Percentiles rank a stretch among this genome's conserved stretches.
These are phyloP conservation scores for Lydus trimaculatus DNA, from an alignment of 2,888 invertebrate genomes.

Conservation along the genomic window DNA sequence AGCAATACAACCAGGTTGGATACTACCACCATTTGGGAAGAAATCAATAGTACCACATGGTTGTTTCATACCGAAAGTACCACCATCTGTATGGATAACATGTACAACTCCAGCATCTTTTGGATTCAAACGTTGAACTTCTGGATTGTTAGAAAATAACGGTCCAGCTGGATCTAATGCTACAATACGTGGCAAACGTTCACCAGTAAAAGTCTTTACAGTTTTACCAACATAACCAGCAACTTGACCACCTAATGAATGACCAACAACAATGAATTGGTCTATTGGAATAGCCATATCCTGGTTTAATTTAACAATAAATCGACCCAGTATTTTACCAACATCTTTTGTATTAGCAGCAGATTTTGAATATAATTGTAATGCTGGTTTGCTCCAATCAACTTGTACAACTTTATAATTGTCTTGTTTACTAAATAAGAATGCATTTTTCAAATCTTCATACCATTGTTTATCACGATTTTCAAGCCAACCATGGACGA, in stretches of 20 bases:
- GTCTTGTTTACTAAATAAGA: neutral
- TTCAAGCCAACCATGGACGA: neutral
- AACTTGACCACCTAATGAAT: slow-evolving; percentile 40
- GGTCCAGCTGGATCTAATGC: slow-evolving; percentile 51
- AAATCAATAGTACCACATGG: slow-evolving; percentile 51
- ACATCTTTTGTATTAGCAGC: neutral
- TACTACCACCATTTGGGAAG: slow-evolving; percentile 51
- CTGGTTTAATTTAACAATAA: slow-evolving; percentile 12
- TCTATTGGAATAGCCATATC: slow-evolving; percentile 9
- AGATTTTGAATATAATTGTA: neutral
- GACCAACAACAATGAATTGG: slow-evolving; percentile 37
- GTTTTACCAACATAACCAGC: slow-evolving; percentile 35
- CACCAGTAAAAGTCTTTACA: slow-evolving; percentile 20
- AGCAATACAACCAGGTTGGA: slow-evolving; percentile 50
- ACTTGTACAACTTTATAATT: neutral
- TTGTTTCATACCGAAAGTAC: slow-evolving; percentile 43
- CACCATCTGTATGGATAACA: slow-evolving; percentile 51
- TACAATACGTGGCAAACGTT: slow-evolving; percentile 42
- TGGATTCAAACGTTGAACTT: slow-evolving; percentile 41
- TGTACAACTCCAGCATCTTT: slow-evolving; percentile 50
- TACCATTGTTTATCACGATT: neutral
- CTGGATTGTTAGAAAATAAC: slow-evolving; percentile 40
- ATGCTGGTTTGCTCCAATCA: neutral
- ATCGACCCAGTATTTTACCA: slow-evolving; percentile 9
- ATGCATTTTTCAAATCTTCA: neutral